These are phyloP conservation scores for Ceryle rudis DNA, from an alignment of 2,797 vertebrate species.

Conservation along the genomic window DNA sequence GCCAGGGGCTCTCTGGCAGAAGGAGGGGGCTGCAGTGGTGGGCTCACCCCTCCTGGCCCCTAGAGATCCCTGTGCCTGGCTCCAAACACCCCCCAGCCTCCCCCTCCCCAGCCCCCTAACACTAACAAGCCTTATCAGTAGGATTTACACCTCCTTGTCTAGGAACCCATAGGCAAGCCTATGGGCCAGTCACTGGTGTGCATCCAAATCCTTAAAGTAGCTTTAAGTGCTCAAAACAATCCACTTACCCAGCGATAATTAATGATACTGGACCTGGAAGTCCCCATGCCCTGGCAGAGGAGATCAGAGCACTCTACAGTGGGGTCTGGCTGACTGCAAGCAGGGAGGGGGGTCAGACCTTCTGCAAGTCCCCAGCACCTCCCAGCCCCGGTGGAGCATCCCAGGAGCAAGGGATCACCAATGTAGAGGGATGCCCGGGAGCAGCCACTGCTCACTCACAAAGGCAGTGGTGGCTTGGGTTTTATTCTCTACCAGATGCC, in stretches of 20 bases:
- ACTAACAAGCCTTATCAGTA: conserved; percentile 70
- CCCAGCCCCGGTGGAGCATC: not conserved
- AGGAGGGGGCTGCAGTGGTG: not conserved
- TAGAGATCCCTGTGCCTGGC: conserved; percentile 57
- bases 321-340: fast-evolving
- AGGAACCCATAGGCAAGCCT: conserved; percentile 29
- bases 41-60: not conserved
- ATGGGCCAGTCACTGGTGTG: not conserved
- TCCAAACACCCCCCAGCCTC: not conserved
- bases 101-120: conserved; percentile 30
- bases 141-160: conserved; percentile 75
- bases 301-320: not conserved
- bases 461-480: not conserved
- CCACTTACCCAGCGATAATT: not conserved
- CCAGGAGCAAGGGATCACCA: not conserved
- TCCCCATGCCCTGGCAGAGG: not conserved
- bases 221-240: conserved; percentile 59
- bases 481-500: not conserved
- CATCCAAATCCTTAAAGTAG: conserved; percentile 59
- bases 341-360: not conserved
- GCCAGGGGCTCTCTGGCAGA: not conserved
- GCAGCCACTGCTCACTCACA: fast-evolving
- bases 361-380: not conserved
- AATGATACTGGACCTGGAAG: not conserved
- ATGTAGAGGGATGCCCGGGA: not conserved